Conservation (phyloP, 2,113 vertebrate genomes). For the Pandion haliaetus region DNA sequence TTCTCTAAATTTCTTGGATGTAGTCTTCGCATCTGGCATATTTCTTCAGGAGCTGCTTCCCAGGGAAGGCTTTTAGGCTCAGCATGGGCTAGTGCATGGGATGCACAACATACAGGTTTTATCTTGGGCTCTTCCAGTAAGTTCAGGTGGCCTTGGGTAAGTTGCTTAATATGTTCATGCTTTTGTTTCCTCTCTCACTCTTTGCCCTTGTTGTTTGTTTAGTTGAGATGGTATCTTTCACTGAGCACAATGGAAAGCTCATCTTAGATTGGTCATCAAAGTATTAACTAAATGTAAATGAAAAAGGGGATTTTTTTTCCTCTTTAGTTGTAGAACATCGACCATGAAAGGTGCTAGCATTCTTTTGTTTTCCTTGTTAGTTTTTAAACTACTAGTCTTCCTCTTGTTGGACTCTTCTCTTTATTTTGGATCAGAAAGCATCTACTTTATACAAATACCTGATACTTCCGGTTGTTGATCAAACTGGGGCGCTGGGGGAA, state of each 20-base stretch:
- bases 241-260: not conserved
- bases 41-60: not conserved
- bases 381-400: not conserved
- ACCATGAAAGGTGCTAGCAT: not conserved
- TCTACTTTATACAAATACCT: not conserved
- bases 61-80: not conserved
- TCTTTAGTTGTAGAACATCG: not conserved
- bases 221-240: not conserved
- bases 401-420: not conserved
- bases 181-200: not conserved
- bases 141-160: not conserved
- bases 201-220: not conserved
- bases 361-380: not conserved
- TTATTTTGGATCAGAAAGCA: not conserved
- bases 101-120: not conserved
- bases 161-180: not conserved
- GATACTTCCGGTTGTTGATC: not conserved
- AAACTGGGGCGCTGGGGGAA: not conserved
- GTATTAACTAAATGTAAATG: not conserved
- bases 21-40: rapidly evolving
- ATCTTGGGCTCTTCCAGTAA: not conserved
- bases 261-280: not conserved
- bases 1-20: not conserved
- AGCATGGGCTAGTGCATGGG: not conserved
- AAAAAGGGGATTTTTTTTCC: not conserved